Evolutionary conservation across 2,888 invertebrate genomes (phyloP).

Genomic region (Thera britannica): DNA sequence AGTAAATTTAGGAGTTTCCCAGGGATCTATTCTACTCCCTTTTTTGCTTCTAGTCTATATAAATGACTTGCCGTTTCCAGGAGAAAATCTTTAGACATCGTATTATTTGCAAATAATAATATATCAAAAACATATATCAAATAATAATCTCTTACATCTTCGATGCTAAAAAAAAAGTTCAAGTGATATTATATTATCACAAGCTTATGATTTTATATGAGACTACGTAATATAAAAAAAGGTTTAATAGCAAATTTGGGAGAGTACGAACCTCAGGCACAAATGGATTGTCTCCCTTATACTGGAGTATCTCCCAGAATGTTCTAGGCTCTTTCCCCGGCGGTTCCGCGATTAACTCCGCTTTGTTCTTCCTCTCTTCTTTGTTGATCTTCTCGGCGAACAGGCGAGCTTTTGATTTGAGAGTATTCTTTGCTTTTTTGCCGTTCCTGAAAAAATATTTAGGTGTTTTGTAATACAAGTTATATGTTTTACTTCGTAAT

Average conservation of each 20-base stretch:
- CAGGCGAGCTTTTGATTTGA: constrained; percentile 94
- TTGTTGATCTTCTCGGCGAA: constrained; percentile 99
- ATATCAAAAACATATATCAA: no score
- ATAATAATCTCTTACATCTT: no score
- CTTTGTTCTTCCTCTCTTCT: constrained; percentile 97
- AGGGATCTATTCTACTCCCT: no score
- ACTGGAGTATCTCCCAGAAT: constrained; percentile 92
- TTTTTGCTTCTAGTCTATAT: no score
- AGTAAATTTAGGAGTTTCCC: no score
- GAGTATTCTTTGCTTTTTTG: constrained; percentile 92
- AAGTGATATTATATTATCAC: no score
- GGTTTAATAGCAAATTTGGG: neutral
- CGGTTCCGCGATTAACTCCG: constrained; percentile 93
- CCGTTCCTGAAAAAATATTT: constrained; percentile 81
- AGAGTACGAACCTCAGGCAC: constrained; percentile 60
- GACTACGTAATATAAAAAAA: neutral
- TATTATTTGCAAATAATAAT: no score
- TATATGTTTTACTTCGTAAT: no score
- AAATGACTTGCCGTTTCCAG: no score
- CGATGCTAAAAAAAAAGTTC: no score
- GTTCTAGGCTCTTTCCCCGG: constrained; percentile 93
- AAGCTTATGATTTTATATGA: no score
- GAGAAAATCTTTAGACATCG: no score
- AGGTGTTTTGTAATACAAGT: neutral
- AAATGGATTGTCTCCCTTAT: constrained; percentile 78